Percentiles rank a stretch among this genome's conserved stretches.
phyloP scores from a whole-genome alignment of 2,797 vertebrate species.

The Sparus aurata region DNA sequence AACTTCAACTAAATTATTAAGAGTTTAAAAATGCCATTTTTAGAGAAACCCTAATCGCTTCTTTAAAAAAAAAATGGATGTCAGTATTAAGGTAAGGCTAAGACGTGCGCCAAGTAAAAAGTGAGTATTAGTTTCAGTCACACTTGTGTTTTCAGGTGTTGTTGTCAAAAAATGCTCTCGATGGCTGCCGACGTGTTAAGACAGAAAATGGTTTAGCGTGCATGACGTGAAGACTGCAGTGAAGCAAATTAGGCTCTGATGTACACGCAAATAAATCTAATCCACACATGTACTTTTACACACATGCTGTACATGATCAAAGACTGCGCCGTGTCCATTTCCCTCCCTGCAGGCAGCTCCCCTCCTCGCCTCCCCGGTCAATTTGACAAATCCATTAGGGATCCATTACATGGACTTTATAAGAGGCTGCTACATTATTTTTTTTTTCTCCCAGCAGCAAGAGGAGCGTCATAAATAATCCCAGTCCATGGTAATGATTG shows the following conservation, averaged over 20 bases:
- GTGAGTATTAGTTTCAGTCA: conserved; percentile 12
- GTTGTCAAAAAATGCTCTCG: background rate
- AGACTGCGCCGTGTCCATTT: conserved; percentile 53
- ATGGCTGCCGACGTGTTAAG: conserved; percentile 10
- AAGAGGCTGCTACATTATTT: conserved; percentile 56
- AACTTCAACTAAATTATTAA: conserved; percentile 45
- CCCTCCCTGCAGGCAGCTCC: conserved; percentile 39
- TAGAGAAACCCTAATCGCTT: conserved; percentile 20
- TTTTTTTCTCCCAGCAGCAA: conserved; percentile 39
- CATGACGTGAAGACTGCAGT: conserved; percentile 12
- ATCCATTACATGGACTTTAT: conserved; percentile 74
- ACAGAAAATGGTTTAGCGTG: conserved; percentile 18
- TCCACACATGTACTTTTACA: background rate
- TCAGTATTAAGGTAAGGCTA: background rate
- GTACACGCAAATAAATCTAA: background rate
- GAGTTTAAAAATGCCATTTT: conserved; percentile 31
- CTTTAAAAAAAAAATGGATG: background rate
- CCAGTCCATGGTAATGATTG: conserved; percentile 56
- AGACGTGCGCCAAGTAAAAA: conserved; percentile 10
- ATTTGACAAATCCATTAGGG: conserved; percentile 75
- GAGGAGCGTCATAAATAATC: conserved; percentile 61
- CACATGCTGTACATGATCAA: conserved; percentile 43
- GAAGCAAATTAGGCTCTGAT: conserved; percentile 10
- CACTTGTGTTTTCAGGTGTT: background rate
- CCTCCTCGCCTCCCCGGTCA: conserved; percentile 52